phyloP scores from a whole-genome alignment of 2,113 vertebrate genomes.

The Alethe diademata region DNA sequence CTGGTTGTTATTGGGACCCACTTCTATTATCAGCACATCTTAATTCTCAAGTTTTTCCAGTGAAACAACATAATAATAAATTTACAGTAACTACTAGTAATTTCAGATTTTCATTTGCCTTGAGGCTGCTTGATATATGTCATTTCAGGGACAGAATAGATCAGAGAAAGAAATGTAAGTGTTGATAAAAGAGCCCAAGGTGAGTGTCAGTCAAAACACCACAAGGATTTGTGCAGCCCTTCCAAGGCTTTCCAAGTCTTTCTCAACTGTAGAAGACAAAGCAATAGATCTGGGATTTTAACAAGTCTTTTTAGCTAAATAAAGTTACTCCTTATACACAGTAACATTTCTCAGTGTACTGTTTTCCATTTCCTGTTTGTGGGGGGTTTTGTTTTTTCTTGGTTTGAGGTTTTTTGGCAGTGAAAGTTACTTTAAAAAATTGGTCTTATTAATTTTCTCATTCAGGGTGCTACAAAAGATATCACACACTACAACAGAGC shows the following conservation, averaged over 20 bases:
- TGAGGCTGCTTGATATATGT: background rate
- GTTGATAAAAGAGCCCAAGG: background rate
- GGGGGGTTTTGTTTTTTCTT: background rate
- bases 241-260: background rate
- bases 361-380: background rate
- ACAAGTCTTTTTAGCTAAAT: background rate
- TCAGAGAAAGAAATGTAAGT: background rate
- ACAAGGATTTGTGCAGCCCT: background rate
- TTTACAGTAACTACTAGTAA: background rate
- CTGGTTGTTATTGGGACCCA: background rate
- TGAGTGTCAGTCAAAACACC: background rate
- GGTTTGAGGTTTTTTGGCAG: background rate
- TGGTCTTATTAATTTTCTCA: background rate
- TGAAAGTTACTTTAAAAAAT: background rate
- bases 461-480: background rate
- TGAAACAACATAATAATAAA: background rate
- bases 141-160: background rate
- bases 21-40: background rate
- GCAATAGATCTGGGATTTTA: background rate
- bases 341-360: background rate
- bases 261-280: background rate
- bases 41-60: background rate
- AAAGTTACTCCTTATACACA: background rate
- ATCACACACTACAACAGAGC: background rate
- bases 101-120: background rate